Evolutionary conservation across 2,888 invertebrate species (phyloP).

Genomic region (Rhagonycha lutea): DNA sequence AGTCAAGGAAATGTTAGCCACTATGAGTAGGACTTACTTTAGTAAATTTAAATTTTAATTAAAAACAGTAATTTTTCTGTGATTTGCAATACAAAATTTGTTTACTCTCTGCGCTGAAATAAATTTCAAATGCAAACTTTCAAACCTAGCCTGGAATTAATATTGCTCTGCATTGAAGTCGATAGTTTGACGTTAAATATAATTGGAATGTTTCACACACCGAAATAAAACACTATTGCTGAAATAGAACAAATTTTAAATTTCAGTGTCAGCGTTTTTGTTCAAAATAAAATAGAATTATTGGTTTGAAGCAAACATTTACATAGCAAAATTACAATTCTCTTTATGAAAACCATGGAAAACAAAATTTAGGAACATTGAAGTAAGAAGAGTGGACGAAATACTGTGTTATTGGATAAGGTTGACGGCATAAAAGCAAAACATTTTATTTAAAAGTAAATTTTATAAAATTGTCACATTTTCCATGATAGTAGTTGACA

Average conservation of each 20-base stretch:
- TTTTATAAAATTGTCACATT: not conserved
- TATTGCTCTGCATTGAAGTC: not conserved
- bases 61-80: no score
- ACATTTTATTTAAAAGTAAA: not conserved
- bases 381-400: not conserved
- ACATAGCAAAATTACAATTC: not conserved
- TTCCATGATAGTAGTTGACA: conserved; percentile 3
- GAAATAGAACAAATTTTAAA: not conserved
- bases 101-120: no score
- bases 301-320: not conserved
- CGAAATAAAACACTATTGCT: not conserved
- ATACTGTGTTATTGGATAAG: not conserved
- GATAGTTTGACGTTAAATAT: not conserved
- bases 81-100: no score
- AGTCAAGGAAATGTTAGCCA: no score
- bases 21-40: no score
- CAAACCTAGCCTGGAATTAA: not conserved
- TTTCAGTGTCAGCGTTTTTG: not conserved
- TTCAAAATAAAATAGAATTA: not conserved
- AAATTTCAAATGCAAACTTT: no score
- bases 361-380: not conserved
- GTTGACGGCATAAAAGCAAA: not conserved
- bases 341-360: not conserved
- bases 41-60: no score
- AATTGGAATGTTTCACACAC: not conserved